Evolutionary conservation across 2,113 vertebrate genomes (phyloP), one percentile per base, ranked within the genome.

Genomic region (Carollia perspicillata): DNA sequence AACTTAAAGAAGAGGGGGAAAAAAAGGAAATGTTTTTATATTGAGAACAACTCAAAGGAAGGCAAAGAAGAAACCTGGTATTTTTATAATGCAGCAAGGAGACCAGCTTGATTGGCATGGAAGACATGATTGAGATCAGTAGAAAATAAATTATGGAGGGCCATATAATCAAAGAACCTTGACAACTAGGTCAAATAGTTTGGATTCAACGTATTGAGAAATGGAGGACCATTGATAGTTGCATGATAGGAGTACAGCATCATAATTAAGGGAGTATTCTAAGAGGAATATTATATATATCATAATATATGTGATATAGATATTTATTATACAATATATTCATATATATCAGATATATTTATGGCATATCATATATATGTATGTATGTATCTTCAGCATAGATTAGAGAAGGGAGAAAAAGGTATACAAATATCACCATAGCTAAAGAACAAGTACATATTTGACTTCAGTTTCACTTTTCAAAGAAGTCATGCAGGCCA

Each of bases 121-220:
- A 84, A 89, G 14, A 30, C 5, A 66, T 74, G 33, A 68, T 77
- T 86, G 88, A 96, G 26, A 90, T 94, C 33, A 92, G 44, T 69
- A 90, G 65, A 96, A 94, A 80, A 69, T 80, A 90, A 88, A 58
- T 84, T 88, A 47, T 22, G 11, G 63, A 65, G 17, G 47, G 20
- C 5, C 44, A 96, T 6, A 78, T 89, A 74, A 49, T 85, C n/a
- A 92, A 95, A 95, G 23, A 28, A 90, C 53, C 37, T 92, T 92
- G 65, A 94, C 35, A 84, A 75, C 0, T 22, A 92, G 60, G 14
- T 47, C 33, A 93, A 44, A 89, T 94, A 5, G 51, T 93, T 95
- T 72, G 40, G 92, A 60, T 93, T 71, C 18, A 84, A 33, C 80
- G 53, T 84, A 83, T 77, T 95, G 80, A 84, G 60, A 92, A 95